Evolutionary conservation across 1,140 invertebrate species (phyloP), one percentile per base, ranked within the genome.

Genomic region (Reticulitermes speratus): DNA sequence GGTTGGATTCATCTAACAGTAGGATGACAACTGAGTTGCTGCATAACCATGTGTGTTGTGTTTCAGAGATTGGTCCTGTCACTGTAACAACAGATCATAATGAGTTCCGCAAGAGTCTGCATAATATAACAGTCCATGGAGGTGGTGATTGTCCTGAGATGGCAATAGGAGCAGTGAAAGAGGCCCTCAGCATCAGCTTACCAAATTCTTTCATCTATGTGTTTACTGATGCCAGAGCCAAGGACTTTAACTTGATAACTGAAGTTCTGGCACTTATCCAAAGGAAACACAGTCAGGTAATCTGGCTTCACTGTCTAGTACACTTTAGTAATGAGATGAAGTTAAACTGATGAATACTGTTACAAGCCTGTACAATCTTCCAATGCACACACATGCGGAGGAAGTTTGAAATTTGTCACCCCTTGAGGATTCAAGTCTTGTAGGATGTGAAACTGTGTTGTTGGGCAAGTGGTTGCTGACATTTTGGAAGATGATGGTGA

Each of bases 141-240:
- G 95, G 95, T n/a, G 95, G 94, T 0, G 95, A 96, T 88, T 96
- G 96, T 89, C 95, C 95, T 0, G 96, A 96, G 90, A 95, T 93
- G 91, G 93, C 94, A 21, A 89, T 96, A 16, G 91, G 91, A 0
- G 95, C 94, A 5, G 94, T 96, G 52, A 91, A 92, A 52, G 89
- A 92, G 87, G 95, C 95, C 0, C 90, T 96, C 6, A 92, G 95
- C 86, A 92, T 93, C 21, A 93, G 94, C 55, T 89, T 94, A 16
- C 95, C 95, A 0, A 91, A 93, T 84, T 96, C 95, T 1, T 96
- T 93, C 89, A 92, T 96, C 55, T 96, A 96, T 89, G 95, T 96
- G 2, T 96, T 96, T 89, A 96, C 95, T 5, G 96, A 96, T 89
- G 95, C 95, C 7, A 92, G 94, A 8, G 93, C 95, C 0, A 94